Percentiles rank a stretch among this genome's conserved stretches.
These are phyloP conservation scores for Turnix velox DNA, from an alignment of 2,113 vertebrate species.

Conservation along the genomic window DNA sequence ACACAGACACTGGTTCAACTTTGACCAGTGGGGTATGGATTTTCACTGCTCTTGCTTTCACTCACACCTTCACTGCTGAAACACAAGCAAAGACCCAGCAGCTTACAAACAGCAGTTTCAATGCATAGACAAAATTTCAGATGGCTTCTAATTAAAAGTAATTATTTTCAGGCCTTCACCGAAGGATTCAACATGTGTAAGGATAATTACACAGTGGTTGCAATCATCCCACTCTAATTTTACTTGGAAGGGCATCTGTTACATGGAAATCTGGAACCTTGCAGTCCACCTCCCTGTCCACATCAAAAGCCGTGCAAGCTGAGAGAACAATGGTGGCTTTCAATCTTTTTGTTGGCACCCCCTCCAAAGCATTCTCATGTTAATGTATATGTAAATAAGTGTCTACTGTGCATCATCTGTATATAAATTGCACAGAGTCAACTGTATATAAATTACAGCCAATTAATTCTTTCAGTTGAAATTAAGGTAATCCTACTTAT, in stretches of 20 bases:
- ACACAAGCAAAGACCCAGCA: neutral
- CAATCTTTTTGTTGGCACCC: slow-evolving; percentile 14
- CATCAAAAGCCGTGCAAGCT: neutral
- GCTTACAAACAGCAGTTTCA: neutral
- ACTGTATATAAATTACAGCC: neutral
- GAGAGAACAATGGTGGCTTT: neutral
- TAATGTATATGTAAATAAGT: slow-evolving; percentile 34
- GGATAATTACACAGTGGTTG: neutral
- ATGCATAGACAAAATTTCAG: neutral
- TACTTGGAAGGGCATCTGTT: slow-evolving; percentile 1
- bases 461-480: neutral
- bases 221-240: neutral
- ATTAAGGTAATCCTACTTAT: neutral
- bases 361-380: slow-evolving; percentile 43
- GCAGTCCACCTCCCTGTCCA: slow-evolving; percentile 6
- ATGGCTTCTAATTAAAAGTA: neutral
- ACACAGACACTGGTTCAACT: neutral
- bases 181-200: neutral
- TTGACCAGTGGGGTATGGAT: neutral
- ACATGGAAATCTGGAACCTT: neutral
- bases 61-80: neutral
- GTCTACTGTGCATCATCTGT: slow-evolving; percentile 20
- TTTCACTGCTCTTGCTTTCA: neutral
- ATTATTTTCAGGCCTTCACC: neutral
- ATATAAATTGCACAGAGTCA: slow-evolving; percentile 18